A percentile compares a stretch with the other conserved stretches of the same genome.
Evolutionary conservation across 2,888 invertebrate genomes (phyloP).

Genomic region (Agrochola lychnidis): DNA sequence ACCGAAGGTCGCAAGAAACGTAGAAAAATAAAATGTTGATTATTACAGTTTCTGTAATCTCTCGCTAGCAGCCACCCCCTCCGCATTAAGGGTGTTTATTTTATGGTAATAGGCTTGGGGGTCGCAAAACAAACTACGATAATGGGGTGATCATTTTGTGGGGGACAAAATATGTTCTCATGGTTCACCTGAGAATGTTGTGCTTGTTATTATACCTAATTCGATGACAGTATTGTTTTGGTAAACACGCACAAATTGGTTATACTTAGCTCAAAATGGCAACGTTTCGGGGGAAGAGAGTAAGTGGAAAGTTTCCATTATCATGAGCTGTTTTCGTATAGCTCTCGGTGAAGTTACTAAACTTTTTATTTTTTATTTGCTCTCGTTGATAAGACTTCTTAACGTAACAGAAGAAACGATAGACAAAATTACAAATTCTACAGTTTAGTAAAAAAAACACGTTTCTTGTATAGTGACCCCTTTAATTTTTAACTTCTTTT

Average conservation of each 20-base stretch:
- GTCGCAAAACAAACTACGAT: conserved; percentile 51
- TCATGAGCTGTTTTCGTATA: not conserved
- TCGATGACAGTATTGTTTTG: not conserved
- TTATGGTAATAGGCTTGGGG: conserved; percentile 51
- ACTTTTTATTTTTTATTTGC: not conserved
- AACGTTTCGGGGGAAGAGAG: not conserved
- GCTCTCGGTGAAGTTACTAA: not conserved
- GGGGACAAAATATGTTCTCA: conserved; percentile 29
- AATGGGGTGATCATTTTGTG: conserved; percentile 42
- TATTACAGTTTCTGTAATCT: conserved; percentile 29
- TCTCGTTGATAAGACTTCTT: not conserved
- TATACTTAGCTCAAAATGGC: not conserved
- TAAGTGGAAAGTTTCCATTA: not conserved
- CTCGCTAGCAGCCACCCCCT: conserved; percentile 1
- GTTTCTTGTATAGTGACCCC: too few species aligned
- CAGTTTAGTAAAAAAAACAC: too few species aligned
- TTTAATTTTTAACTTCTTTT: too few species aligned
- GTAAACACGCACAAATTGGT: not conserved
- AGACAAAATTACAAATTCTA: not conserved
- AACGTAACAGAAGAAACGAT: not conserved
- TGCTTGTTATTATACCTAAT: conserved; percentile 21
- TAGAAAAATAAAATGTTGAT: not conserved
- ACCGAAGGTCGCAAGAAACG: not conserved
- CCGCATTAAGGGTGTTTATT: conserved; percentile 57
- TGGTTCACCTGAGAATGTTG: conserved; percentile 15